Evolutionary conservation across 2,797 vertebrate genomes (phyloP).

Genomic region (Steatocranus sp.): DNA sequence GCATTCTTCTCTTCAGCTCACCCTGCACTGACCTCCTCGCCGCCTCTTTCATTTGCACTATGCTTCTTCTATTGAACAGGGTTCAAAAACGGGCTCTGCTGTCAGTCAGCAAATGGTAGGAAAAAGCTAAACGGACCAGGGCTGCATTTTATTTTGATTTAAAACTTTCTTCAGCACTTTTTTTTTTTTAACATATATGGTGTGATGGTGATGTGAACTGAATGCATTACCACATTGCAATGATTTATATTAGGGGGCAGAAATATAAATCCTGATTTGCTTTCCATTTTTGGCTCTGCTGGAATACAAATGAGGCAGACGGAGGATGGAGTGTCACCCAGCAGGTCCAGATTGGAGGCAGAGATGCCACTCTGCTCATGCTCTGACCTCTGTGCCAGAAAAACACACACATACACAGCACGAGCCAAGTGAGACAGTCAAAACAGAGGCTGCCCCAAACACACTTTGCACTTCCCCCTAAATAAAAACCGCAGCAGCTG

Average conservation of each 20-base stretch:
- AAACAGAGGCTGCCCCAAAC: constrained; percentile 3
- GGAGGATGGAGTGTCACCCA: constrained; percentile 18
- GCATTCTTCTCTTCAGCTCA: constrained; percentile 3
- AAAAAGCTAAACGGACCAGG: background rate
- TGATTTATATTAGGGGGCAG: background rate
- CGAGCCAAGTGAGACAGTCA: background rate
- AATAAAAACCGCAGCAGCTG: background rate
- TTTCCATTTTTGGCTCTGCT: background rate
- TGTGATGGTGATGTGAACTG: background rate
- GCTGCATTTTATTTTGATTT: background rate
- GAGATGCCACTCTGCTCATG: constrained; percentile 22
- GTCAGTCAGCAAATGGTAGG: background rate
- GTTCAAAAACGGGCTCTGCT: background rate
- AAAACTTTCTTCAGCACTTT: background rate
- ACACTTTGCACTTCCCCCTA: background rate
- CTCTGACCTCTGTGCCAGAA: constrained; percentile 32
- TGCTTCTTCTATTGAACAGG: background rate
- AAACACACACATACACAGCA: background rate
- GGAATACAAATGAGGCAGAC: background rate
- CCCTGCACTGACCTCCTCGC: background rate
- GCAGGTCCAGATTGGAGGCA: constrained; percentile 53
- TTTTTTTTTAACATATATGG: background rate
- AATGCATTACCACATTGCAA: background rate
- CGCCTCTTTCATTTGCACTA: background rate
- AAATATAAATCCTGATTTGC: background rate